Base-by-base conservation (phyloP, 92 coral and sea anemone genomes). In the Porites cylindrica region DNA sequence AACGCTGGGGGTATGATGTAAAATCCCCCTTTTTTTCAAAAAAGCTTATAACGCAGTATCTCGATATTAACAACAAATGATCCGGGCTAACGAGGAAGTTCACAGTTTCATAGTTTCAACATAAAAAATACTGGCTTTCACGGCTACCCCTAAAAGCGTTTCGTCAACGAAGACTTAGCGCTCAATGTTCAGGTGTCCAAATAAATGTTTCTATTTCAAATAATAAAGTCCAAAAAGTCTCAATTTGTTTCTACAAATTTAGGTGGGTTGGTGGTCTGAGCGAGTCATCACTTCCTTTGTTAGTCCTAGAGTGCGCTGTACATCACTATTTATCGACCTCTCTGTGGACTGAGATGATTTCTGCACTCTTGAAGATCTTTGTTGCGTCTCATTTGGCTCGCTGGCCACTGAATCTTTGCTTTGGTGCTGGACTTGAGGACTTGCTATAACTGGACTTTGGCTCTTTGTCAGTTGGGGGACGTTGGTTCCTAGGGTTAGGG, bases 1-100 rank as follows among this genome's bases (percentile, higher is more conserved):
- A 71, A 71, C 43, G 53, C 76, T n/a, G 71, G 38, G 26, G 47
- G 71, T 2, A 71, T 71, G 76, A 71, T 71, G 76, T 71, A 71
- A 71, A 58, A 71, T 71, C 58, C 76, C 76, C 76, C 58, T 10
- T 71, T 71, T 18, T 32, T 38, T 38, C 53, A 24, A 23, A 70
- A 63, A 63, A 63, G 1, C 8, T 63, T 16, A n/a, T 13, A 14
- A 62, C n/a, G 14, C 7, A 62, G 38, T 24, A 7, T 24, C 17
- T 10, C 17, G 10, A 47, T 71, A 16, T 71, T 5, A 32, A 71
- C 19, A 71, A 1, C 38, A 6, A 18, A 18, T 23, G 76, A 71
- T 11, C 51, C 8, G 43, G 76, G 13, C 51, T 32, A 32, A 11
- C 76, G 3, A 32, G 51, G 6, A 17, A 71, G 52, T 32, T 32